Percentiles rank a stretch among this genome's conserved stretches.
Conservation (phyloP, 2,113 vertebrate species). For the Merops nubicus region DNA sequence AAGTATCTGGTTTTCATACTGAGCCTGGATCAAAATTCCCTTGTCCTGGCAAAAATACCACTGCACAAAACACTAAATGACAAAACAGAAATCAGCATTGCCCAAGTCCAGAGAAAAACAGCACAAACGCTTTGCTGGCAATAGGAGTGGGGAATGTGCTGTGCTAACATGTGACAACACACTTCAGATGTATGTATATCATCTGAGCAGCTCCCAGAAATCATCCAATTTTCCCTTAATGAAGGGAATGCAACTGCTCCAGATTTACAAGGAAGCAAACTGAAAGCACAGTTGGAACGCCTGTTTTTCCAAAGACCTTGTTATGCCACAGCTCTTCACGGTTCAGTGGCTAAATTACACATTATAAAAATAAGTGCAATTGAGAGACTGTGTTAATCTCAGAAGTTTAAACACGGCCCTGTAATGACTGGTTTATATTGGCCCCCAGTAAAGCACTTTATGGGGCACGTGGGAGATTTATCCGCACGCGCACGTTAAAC, state of each 20-base stretch:
- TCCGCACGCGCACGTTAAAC: constrained; percentile 66
- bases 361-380: constrained; percentile 75
- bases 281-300: not conserved
- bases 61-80: not conserved
- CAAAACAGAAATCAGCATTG: not conserved
- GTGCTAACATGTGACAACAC: not conserved
- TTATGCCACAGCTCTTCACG: constrained; percentile 39
- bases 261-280: not conserved
- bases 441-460: constrained; percentile 67
- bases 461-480: constrained; percentile 55
- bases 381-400: constrained; percentile 64
- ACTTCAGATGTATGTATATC: not conserved
- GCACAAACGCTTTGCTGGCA: not conserved
- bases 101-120: not conserved
- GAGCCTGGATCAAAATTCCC: not conserved
- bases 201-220: not conserved
- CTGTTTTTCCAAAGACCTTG: not conserved
- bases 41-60: not conserved
- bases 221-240: not conserved
- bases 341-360: constrained; percentile 72
- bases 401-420: constrained; percentile 55
- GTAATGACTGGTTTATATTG: constrained; percentile 63
- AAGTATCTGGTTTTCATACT: not conserved
- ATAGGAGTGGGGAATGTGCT: not conserved
- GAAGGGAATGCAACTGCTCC: not conserved